Evolutionary conservation across 1,140 invertebrate species (phyloP).

Genomic region (Probaryconus sp.): DNA sequence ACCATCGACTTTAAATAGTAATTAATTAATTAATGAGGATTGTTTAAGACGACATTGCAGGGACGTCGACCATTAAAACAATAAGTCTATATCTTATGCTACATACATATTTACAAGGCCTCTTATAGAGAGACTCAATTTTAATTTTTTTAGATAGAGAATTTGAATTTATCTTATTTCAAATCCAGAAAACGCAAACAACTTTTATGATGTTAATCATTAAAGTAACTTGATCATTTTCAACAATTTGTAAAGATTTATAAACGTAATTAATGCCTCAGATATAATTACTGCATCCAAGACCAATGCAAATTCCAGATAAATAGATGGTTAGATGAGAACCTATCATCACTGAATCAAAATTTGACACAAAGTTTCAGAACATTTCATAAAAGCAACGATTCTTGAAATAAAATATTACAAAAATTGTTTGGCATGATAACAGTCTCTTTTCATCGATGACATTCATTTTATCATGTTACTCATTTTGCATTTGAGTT

Average conservation of each 20-base stretch:
- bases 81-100: slow-evolving; percentile 77
- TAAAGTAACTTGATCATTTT: slow-evolving; percentile 48
- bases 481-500: slow-evolving; percentile 12
- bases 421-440: slow-evolving; percentile 57
- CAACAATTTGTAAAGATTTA: slow-evolving; percentile 42
- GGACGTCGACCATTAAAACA: slow-evolving; percentile 75
- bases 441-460: slow-evolving; percentile 60
- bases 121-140: slow-evolving; percentile 60
- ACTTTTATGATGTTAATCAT: slow-evolving; percentile 34
- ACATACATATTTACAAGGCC: slow-evolving; percentile 78
- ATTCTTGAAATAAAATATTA: slow-evolving; percentile 38
- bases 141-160: slow-evolving; percentile 37
- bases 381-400: slow-evolving; percentile 20
- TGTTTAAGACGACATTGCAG: slow-evolving; percentile 63
- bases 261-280: slow-evolving; percentile 47
- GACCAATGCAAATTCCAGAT: slow-evolving; percentile 64
- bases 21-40: no score
- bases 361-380: not conserved
- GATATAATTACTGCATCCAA: slow-evolving; percentile 13
- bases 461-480: slow-evolving; percentile 26
- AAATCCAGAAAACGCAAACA: slow-evolving; percentile 68
- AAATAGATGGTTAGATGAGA: slow-evolving; percentile 65
- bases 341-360: slow-evolving; percentile 63
- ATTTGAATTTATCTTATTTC: slow-evolving; percentile 35
- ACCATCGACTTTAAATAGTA: no score